Base-by-base conservation (phyloP, 2,797 vertebrate genomes). In the Ctenopoma kingsleyae region DNA sequence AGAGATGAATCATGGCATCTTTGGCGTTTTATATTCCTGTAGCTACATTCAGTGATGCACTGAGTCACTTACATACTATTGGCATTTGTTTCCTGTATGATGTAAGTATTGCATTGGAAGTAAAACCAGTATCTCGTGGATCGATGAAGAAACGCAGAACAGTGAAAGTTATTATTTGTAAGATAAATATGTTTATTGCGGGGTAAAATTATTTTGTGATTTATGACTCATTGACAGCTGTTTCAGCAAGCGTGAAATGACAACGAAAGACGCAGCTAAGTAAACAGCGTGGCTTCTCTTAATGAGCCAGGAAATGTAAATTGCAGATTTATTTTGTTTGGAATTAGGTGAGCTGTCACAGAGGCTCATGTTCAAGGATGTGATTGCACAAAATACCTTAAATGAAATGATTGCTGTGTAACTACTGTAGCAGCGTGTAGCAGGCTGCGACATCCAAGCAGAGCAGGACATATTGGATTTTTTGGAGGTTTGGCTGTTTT, bases 401-500 rank as follows among this genome's bases (percentile, higher is more conserved):
- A 51, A 61, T 38, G 38, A 64, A 15, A 58, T 53, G 32, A 66
- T 64, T 48, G 51, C 32, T 44, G 38, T 19, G 20, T 19, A 54
- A 23, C 41, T 17, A 5, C 59, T 50, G n/a, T 1, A n/a, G 60
- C 61, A 16, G 32, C 6, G 35, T 32, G 27, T 3, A 43, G 35
- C 47, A 12, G 17, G 61, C 47, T 11, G 40, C 32, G 19, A 23
- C 15, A 12, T 47, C 25, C 15, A 47, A 49, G 27, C 20, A 52
- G 44, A 32, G 41, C 38, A 54, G 67, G 74, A 38, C 41, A 57
- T 23, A 56, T 55, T 57, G 71, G 65, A 19, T 75, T 71, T 72
- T 70, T 71, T 36, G 51, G 47, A 43, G 67, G 70, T 68, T 56
- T 36, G 62, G 64, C 49, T 71, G 54, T 65, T 84, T 83, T 77